Base-by-base conservation (phyloP, 37 sponge, comb jelly and placozoan species). In the Axinella damicornis region DNA sequence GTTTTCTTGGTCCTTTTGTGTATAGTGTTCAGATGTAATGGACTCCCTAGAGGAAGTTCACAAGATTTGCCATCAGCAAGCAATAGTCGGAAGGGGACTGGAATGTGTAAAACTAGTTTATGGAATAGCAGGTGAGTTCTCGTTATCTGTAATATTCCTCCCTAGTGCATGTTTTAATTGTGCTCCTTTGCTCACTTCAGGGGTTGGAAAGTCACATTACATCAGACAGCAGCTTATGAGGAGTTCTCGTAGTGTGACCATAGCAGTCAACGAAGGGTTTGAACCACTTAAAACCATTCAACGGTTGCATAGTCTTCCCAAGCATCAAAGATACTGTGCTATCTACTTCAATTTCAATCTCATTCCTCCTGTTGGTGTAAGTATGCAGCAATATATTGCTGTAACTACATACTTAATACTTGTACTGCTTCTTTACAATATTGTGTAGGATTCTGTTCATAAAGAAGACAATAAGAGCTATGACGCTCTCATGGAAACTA, bases 201-300 rank as follows among this genome's bases (percentile, higher is more conserved):
- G 93, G 59, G 67, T 39, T 34, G 89, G 89, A 34, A 89, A 93
- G 78, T 57, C 86, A 13, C 89, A 89, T 36, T 85, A 34, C 73
- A 89, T 93, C 70, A 88, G 61, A 39, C 40, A 62, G 53, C 71
- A 82, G 30, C 39, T 89, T 1, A 37, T 22, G 25, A 63, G 38
- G 60, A 34, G 76, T 27, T 34, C 57, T 63, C 21, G 46, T 46
- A 46, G 46, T 46, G 46, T 34, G 13, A 57, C 35, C 1, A 80
- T 86, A 30, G 68, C 86, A 20, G 56, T 89, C n/a, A 79, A 89
- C 28, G 84, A 84, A 41, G 62, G 84, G 18, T 89, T 89, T 65
- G 55, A 78, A 37, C 74, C 79, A 58, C 30, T 55, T 0, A 22
- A 36, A 16, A 73, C 78, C 27, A 84, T 89, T n/a, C 21, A 63